Percentiles rank a stretch among this genome's conserved stretches.
Evolutionary conservation across 1,140 invertebrate species (phyloP).

Genomic region (Notospermus geniculatus): DNA sequence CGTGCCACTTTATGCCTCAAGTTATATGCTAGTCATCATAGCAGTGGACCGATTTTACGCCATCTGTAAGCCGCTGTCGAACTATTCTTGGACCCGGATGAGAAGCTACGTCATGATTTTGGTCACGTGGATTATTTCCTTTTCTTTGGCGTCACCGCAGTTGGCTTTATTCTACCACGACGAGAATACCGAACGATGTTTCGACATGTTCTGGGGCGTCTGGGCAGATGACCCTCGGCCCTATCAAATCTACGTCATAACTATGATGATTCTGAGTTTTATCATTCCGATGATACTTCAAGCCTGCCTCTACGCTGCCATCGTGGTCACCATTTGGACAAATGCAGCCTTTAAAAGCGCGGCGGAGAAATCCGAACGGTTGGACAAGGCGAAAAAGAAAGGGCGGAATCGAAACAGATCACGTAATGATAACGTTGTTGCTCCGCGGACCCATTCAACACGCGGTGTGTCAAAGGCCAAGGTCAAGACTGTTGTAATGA

Average conservation of each 20-base stretch:
- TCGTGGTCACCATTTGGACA: not conserved
- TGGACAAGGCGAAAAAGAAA: not conserved
- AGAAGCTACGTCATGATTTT: not conserved
- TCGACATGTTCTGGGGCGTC: not conserved
- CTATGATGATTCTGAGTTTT: not conserved
- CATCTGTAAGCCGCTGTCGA: conserved; percentile 17
- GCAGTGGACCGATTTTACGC: conserved; percentile 19
- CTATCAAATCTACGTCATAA: not conserved
- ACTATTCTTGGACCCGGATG: conserved; percentile 3
- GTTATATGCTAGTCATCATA: conserved; percentile 19
- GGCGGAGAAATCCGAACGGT: not conserved
- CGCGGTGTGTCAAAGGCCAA: conserved; percentile 50
- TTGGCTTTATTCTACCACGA: not conserved
- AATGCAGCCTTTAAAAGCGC: conserved; percentile 4
- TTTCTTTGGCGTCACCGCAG: not conserved
- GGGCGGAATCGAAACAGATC: not conserved
- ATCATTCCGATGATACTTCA: not conserved
- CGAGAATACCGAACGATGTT: not conserved
- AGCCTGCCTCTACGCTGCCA: not conserved
- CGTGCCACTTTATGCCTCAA: conserved; percentile 12
- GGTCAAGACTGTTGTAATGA: conserved; percentile 56
- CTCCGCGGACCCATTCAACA: conserved; percentile 31
- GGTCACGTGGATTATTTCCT: not conserved
- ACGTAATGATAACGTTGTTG: not conserved
- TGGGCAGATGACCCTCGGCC: not conserved